Percentiles rank a stretch among this genome's conserved stretches.
phyloP scores from a whole-genome alignment of 2,113 vertebrate genomes.

The Hystrix cristata region DNA sequence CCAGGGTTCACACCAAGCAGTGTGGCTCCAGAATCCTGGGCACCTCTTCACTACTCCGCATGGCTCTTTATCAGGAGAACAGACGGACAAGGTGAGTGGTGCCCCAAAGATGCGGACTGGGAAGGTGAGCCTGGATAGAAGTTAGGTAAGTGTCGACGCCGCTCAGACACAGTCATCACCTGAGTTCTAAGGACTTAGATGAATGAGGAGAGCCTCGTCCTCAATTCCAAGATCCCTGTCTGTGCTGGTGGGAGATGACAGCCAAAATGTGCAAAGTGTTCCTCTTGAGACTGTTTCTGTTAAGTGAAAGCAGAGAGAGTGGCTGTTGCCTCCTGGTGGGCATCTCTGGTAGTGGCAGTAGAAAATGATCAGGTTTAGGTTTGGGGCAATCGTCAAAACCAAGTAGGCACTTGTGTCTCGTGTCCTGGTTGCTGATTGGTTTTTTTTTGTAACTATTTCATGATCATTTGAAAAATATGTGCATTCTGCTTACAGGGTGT shows the following conservation, averaged over 20 bases:
- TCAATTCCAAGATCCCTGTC: background rate
- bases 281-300: background rate
- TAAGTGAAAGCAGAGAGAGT: background rate
- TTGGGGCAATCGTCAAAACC: fast-evolving
- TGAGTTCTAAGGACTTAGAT: background rate
- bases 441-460: background rate
- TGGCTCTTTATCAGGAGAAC: background rate
- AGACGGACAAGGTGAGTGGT: background rate
- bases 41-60: background rate
- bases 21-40: background rate
- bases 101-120: background rate
- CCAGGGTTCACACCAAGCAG: background rate
- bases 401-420: background rate
- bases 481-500: background rate
- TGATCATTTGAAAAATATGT: background rate
- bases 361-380: background rate
- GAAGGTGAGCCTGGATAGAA: background rate
- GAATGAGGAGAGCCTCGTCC: background rate
- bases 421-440: background rate
- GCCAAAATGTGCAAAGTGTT: background rate
- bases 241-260: background rate
- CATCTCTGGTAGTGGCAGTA: background rate
- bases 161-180: background rate
- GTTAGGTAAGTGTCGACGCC: background rate
- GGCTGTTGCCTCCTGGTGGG: conserved; percentile 53